Evolutionary conservation across 2,113 vertebrate species (phyloP).

Genomic region (Cheilinus undulatus): DNA sequence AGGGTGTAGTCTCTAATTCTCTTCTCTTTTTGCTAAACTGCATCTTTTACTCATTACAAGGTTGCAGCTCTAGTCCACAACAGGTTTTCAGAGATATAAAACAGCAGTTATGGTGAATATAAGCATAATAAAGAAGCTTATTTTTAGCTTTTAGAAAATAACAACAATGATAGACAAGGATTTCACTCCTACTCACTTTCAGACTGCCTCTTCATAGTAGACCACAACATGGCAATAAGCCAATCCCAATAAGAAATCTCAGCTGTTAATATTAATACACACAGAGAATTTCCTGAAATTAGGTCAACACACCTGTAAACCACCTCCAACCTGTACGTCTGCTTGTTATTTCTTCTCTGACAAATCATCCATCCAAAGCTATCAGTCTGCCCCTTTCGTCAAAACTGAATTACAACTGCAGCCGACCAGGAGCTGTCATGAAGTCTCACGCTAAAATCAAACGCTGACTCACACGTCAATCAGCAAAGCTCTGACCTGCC

Average conservation of each 20-base stretch:
- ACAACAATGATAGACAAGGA: not conserved
- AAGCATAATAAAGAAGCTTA: not conserved
- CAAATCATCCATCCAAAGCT: constrained; percentile 15
- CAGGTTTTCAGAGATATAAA: too few relatives aligned
- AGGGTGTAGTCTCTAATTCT: not conserved
- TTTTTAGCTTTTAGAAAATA: not conserved
- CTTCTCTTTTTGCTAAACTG: not conserved
- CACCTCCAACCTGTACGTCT: not conserved
- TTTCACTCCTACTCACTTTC: not conserved
- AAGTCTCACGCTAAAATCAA: not conserved
- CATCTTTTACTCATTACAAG: too few relatives aligned
- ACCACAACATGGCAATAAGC: not conserved
- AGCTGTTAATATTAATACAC: not conserved
- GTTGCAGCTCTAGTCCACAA: too few relatives aligned
- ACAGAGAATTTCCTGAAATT: not conserved
- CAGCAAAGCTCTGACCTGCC: not conserved
- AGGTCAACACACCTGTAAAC: not conserved
- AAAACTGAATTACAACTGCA: constrained; percentile 1
- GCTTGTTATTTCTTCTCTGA: not conserved
- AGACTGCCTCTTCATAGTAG: not conserved
- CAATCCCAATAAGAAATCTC: constrained; percentile 2
- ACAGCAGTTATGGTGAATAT: too few relatives aligned
- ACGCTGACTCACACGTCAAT: constrained; percentile 4
- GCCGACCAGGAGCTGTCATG: not conserved
- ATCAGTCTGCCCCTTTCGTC: constrained; percentile 8